phyloP scores from a whole-genome alignment of 2,113 vertebrate genomes.

The Microtus pennsylvanicus region DNA sequence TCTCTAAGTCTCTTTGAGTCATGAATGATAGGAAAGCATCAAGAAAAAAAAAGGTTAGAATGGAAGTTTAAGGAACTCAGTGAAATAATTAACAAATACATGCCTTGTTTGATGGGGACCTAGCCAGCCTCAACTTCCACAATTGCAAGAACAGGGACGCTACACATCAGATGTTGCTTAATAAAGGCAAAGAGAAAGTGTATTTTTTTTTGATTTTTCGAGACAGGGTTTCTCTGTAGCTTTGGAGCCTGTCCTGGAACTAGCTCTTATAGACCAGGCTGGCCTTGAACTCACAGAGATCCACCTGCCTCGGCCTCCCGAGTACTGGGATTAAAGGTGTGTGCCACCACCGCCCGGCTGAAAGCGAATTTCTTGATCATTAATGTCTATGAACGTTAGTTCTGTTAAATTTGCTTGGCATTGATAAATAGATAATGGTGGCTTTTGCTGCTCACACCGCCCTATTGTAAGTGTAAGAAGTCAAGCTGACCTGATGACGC shows the following conservation, averaged over 20 bases:
- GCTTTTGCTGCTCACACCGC: not conserved
- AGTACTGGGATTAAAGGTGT: too few species aligned
- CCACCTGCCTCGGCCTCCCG: too few species aligned
- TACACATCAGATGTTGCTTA: slow-evolving; percentile 1
- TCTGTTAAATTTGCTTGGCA: slow-evolving; percentile 44
- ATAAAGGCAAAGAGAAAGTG: slow-evolving; percentile 22
- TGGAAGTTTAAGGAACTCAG: slow-evolving; percentile 12
- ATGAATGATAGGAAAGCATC: not conserved
- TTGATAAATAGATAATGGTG: not conserved
- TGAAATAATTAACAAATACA: not conserved
- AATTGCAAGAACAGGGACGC: not conserved
- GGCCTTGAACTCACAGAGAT: too few species aligned
- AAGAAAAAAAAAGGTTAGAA: not conserved
- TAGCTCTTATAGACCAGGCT: too few species aligned
- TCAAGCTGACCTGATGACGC: not conserved
- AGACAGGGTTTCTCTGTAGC: too few species aligned
- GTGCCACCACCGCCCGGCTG: too few species aligned
- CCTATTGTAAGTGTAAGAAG: not conserved
- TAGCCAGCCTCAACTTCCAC: not conserved
- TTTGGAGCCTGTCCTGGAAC: too few species aligned
- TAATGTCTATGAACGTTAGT: not conserved
- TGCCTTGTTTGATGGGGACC: slow-evolving; percentile 8
- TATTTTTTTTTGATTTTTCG: not conserved
- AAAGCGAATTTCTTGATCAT: not conserved
- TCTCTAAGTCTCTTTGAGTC: not conserved